These are phyloP conservation scores for Porites australiensis DNA, from an alignment of 64 coral and sea anemone genomes.

Conservation along the genomic window DNA sequence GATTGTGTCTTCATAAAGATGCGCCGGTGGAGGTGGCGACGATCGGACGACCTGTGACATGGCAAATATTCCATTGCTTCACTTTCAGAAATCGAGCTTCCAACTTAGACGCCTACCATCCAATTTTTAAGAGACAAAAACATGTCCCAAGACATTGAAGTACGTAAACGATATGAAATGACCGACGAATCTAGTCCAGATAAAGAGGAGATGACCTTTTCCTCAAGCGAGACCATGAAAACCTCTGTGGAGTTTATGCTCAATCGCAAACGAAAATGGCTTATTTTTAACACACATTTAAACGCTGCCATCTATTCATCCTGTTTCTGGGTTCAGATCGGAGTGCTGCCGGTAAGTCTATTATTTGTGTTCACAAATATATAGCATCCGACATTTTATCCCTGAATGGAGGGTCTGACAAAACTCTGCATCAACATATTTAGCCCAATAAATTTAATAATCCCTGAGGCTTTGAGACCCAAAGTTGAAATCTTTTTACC, in stretches of 20 bases:
- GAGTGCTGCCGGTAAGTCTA: conserved; percentile 81
- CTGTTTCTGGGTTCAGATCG: conserved; percentile 98
- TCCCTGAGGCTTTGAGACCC: too few species aligned
- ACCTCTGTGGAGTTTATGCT: not conserved
- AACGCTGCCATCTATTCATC: conserved; percentile 88
- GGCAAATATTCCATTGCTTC: not conserved
- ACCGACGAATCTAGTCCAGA: not conserved
- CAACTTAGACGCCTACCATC: too few species aligned
- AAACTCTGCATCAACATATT: too few species aligned
- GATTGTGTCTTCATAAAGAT: conserved; percentile 4
- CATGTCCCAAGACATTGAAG: conserved; percentile 3
- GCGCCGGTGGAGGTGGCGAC: not conserved
- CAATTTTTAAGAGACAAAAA: not conserved
- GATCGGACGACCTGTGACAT: not conserved
- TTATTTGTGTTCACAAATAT: not conserved
- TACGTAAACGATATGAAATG: conserved; percentile 10
- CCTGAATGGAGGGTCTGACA: too few species aligned
- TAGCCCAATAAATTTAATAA: too few species aligned
- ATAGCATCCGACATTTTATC: not conserved
- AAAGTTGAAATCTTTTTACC: too few species aligned
- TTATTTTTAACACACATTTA: conserved; percentile 84
- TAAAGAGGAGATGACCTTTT: not conserved
- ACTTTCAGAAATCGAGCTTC: too few species aligned
- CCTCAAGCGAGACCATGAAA: not conserved
- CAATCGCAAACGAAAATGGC: conserved; percentile 22